Conservation (phyloP, 2,888 invertebrate species). For the Nephrotoma guestfalica region DNA sequence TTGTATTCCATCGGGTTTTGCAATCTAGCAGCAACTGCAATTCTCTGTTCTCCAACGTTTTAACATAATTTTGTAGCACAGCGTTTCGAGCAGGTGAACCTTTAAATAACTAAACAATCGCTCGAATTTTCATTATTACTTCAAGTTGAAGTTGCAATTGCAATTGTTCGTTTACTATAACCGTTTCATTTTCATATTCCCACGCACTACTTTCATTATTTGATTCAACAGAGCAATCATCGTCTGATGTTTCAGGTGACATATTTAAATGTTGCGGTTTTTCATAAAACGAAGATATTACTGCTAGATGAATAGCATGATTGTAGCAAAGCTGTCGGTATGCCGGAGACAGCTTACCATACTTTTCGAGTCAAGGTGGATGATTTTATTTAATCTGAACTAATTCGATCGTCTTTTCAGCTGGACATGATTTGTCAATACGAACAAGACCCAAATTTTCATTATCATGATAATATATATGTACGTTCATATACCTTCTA, state of each 20-base stretch:
- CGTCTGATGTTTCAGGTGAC: not conserved
- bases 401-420: not conserved
- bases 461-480: not conserved
- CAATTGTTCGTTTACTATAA: too few relatives aligned
- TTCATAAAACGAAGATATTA: not conserved
- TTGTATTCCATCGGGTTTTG: too few relatives aligned
- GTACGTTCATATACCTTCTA: slow-evolving; percentile 5
- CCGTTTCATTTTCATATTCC: too few relatives aligned
- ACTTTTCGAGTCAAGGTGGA: not conserved
- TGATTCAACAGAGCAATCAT: not conserved
- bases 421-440: slow-evolving; percentile 4
- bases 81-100: too few relatives aligned
- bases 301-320: slow-evolving; percentile 4
- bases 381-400: not conserved
- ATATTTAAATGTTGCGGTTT: not conserved
- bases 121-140: too few relatives aligned
- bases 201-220: too few relatives aligned
- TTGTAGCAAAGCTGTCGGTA: slow-evolving; percentile 6
- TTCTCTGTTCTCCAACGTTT: too few relatives aligned
- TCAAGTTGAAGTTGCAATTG: too few relatives aligned
- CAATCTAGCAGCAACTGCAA: too few relatives aligned
- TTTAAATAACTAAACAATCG: too few relatives aligned
- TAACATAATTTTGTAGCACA: too few relatives aligned
- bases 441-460: slow-evolving; percentile 4
- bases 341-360: not conserved